phyloP scores from a whole-genome alignment of 1,140 invertebrate genomes.

The Tenebrio molitor region DNA sequence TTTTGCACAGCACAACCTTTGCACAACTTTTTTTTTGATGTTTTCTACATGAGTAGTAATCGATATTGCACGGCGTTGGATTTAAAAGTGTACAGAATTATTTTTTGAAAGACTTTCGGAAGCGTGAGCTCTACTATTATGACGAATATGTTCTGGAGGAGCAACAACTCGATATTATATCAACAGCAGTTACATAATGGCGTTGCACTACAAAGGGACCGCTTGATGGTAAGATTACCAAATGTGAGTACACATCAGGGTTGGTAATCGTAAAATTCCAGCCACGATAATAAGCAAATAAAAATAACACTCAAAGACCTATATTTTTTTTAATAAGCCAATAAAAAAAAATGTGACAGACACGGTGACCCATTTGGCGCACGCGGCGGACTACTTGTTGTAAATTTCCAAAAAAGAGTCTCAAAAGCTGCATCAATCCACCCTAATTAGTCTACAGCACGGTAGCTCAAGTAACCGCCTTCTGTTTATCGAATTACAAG shows the following conservation, averaged over 20 bases:
- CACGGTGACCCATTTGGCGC: slow-evolving; percentile 13
- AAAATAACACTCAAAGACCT: slow-evolving; percentile 3
- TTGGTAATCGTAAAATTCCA: not conserved
- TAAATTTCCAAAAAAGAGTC: not conserved
- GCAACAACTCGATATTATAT: too few species aligned
- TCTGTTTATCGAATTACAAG: slow-evolving; percentile 26
- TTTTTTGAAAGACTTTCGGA: too few species aligned
- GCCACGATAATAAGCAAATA: not conserved
- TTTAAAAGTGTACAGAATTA: too few species aligned
- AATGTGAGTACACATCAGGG: not conserved
- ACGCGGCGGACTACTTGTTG: not conserved
- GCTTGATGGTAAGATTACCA: too few species aligned
- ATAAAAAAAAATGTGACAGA: slow-evolving; percentile 14
- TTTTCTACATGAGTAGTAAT: too few species aligned
- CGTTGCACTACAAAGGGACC: too few species aligned
- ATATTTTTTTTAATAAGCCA: slow-evolving; percentile 2
- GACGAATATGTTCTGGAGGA: too few species aligned
- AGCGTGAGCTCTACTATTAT: too few species aligned
- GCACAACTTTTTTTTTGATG: too few species aligned
- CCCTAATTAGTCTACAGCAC: not conserved
- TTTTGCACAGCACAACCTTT: too few species aligned
- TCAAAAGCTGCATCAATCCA: slow-evolving; percentile 3
- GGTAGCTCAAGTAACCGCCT: slow-evolving; percentile 11
- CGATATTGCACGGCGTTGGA: too few species aligned
- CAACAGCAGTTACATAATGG: too few species aligned